Percentiles rank a stretch among this genome's conserved stretches.
Evolutionary conservation across 1,140 invertebrate species (phyloP).

Genomic region (Melitaea cinxia): DNA sequence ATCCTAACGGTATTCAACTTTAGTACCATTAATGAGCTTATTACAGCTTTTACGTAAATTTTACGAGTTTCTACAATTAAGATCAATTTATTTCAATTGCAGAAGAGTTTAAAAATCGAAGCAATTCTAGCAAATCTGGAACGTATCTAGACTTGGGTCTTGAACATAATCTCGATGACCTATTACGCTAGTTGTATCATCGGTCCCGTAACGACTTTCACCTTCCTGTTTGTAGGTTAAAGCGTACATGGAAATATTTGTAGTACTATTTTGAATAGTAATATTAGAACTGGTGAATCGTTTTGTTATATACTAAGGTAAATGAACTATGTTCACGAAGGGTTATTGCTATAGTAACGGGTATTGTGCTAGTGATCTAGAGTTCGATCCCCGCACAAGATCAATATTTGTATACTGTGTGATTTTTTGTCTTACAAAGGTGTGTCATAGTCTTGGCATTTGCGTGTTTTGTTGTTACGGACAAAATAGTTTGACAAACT

Average conservation of each 20-base stretch:
- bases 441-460: no score
- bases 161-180: slow-evolving; percentile 46
- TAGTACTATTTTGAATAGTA: not conserved
- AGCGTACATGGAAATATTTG: slow-evolving; percentile 14
- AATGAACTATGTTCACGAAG: no score
- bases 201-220: slow-evolving; percentile 57
- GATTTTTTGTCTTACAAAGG: no score
- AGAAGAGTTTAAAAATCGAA: not conserved
- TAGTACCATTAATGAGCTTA: not conserved
- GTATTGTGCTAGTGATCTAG: no score
- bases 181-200: slow-evolving; percentile 68
- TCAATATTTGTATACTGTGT: no score
- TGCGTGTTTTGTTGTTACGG: no score
- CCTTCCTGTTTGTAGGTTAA: slow-evolving; percentile 27
- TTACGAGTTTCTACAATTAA: not conserved
- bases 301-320: no score
- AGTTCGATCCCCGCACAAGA: no score
- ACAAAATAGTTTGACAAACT: no score
- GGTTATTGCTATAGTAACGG: no score
- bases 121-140: slow-evolving; percentile 19
- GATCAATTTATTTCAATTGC: not conserved
- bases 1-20: not conserved
- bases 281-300: no score
- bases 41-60: not conserved
- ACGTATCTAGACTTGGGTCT: slow-evolving; percentile 16